Evolutionary conservation across 2,888 invertebrate species (phyloP).

Genomic region (Tachina fera): DNA sequence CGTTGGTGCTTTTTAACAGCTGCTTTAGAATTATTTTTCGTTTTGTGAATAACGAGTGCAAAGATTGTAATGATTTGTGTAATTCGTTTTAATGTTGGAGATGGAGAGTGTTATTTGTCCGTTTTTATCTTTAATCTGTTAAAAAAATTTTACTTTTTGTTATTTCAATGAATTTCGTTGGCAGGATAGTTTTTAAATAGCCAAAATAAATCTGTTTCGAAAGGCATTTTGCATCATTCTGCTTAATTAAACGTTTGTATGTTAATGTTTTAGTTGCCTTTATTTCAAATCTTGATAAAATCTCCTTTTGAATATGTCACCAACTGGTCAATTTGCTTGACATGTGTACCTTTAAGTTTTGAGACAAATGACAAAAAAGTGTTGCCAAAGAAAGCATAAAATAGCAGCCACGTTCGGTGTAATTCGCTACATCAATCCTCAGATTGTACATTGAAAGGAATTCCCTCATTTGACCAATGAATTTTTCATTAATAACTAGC

Average conservation of each 20-base stretch:
- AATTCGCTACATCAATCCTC: background rate
- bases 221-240: slow-evolving; percentile 1
- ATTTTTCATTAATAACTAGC: no score
- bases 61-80: slow-evolving; percentile 48
- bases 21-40: slow-evolving; percentile 31
- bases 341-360: background rate
- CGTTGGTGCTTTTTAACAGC: slow-evolving; percentile 52
- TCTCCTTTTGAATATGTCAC: background rate
- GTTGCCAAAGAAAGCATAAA: no score
- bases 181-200: background rate
- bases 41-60: slow-evolving; percentile 30
- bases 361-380: background rate
- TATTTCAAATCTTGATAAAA: slow-evolving; percentile 14
- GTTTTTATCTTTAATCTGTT: slow-evolving; percentile 43
- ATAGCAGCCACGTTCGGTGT: no score
- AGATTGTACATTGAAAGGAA: no score
- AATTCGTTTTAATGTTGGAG: slow-evolving; percentile 26
- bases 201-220: slow-evolving; percentile 29
- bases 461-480: no score
- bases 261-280: background rate
- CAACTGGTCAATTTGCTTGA: slow-evolving; percentile 4
- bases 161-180: background rate
- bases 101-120: slow-evolving; percentile 1
- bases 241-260: slow-evolving; percentile 34
- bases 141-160: slow-evolving; percentile 13